phyloP scores from a whole-genome alignment of 2,797 vertebrate genomes.

The Rhinophrynus dorsalis region DNA sequence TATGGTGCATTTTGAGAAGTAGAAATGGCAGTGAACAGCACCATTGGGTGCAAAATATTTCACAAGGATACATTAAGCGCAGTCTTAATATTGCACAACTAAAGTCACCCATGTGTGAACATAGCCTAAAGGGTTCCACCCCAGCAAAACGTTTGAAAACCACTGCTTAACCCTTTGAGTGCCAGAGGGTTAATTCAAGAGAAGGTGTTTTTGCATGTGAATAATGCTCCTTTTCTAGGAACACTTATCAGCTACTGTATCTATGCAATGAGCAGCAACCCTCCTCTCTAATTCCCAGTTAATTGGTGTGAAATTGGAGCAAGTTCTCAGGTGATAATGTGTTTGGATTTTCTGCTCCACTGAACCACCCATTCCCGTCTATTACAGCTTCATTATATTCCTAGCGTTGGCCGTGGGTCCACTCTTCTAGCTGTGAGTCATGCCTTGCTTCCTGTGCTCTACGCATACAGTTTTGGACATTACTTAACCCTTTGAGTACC shows the following conservation, averaged over 20 bases:
- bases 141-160: too few relatives aligned
- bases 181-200: too few relatives aligned
- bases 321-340: constrained; percentile 73
- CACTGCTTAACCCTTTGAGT: too few relatives aligned
- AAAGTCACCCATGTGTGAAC: too few relatives aligned
- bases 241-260: constrained; percentile 57
- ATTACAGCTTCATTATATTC: constrained; percentile 67
- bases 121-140: too few relatives aligned
- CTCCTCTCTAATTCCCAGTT: constrained; percentile 68
- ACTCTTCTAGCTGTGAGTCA: constrained; percentile 64
- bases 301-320: constrained; percentile 73
- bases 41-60: too few relatives aligned
- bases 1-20: too few relatives aligned
- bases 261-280: constrained; percentile 56
- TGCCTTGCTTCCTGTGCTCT: constrained; percentile 64
- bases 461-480: constrained; percentile 49
- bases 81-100: too few relatives aligned
- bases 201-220: constrained; percentile 6
- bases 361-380: constrained; percentile 61
- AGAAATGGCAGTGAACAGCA: too few relatives aligned
- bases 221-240: constrained; percentile 54
- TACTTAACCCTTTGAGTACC: too few relatives aligned
- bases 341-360: constrained; percentile 73
- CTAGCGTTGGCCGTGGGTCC: constrained; percentile 51
- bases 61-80: too few relatives aligned